Conservation (phyloP, 2,113 vertebrate genomes). For the Kryptolebias marmoratus region DNA sequence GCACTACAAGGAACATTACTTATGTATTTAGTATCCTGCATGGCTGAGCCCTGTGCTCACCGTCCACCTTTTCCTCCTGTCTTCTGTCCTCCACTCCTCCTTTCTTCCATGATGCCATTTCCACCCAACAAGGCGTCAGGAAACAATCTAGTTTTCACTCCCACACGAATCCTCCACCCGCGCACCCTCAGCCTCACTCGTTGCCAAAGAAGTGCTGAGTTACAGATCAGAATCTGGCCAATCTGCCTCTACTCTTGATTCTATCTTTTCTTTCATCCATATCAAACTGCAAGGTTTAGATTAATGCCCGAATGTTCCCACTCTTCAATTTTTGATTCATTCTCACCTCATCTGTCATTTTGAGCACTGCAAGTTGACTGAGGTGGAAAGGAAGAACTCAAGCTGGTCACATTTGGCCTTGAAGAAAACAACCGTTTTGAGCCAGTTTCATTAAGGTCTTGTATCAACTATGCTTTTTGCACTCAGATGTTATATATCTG, state of each 20-base stretch:
- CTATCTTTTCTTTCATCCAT: conserved; percentile 35
- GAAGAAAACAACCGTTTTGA: not conserved
- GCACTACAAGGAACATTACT: conserved; percentile 70
- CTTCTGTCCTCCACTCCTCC: conserved; percentile 3
- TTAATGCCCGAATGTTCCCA: conserved; percentile 34
- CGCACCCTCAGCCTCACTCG: conserved; percentile 24
- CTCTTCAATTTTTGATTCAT: conserved; percentile 22
- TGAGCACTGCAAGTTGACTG: not conserved
- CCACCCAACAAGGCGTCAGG: conserved; percentile 46
- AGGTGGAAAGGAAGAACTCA: not conserved
- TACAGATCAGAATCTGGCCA: conserved; percentile 69
- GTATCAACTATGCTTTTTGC: no score
- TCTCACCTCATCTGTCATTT: conserved; percentile 21
- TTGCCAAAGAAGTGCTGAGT: conserved; percentile 60
- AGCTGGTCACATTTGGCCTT: not conserved
- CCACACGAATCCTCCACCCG: conserved; percentile 31
- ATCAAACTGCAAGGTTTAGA: conserved; percentile 54
- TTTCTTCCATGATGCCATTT: conserved; percentile 59
- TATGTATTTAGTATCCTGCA: conserved; percentile 77
- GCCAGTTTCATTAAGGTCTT: not conserved
- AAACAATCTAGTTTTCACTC: conserved; percentile 56
- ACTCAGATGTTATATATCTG: no score
- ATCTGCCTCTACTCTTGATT: conserved; percentile 62
- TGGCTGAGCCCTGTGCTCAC: conserved; percentile 53
- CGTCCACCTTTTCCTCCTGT: conserved; percentile 5